Evolutionary conservation across 1,140 invertebrate species (phyloP), one percentile per base, ranked within the genome.

Genomic region (Euura lappo): DNA sequence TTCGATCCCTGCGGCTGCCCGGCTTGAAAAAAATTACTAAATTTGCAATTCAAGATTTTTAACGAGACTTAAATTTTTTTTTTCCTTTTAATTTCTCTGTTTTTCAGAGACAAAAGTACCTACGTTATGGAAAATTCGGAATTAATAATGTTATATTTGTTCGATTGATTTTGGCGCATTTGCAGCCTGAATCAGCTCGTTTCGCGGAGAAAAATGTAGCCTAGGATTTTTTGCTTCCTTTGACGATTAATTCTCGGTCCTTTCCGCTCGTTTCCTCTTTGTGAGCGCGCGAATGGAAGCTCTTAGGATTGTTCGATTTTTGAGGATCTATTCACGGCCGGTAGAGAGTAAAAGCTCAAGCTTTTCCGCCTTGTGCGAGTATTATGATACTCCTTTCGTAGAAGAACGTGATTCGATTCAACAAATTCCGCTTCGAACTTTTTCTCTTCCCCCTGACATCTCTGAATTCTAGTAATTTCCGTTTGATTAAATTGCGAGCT

Each of bases 381-480:
- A 28, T 28, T 28, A 28, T 28, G 28, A 28, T 28, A 28, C 28
- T 28, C 28, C 28, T 28, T 28, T 28, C 28, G 28, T 28, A 28
- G 28, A 71, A 71, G 83, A 81, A 84, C 83, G 83, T 85, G 83
- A 86, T 85, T 86, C 83, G 84, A 86, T 86, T 86, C 83, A 81
- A 77, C 77, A 78, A 83, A 85, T 85, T 85, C 83, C 84, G 83
- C 83, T 85, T 85, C 81, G 80, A 85, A 85, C 79, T 84, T 85
- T 84, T 83, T 85, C 83, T 77, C 75, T 28, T 65, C 75, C 78
- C 74, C 75, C 79, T 80, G 82, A 84, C 83, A 85, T 83, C 81
- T 60, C 51, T 8, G 8, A 11, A 78, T 78, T 74, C 79, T 77
- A 83, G 83, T 85, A 85, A 85, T 85, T 86, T 85, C 83, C 84